These are phyloP conservation scores for Zaprionus lineosus DNA, from an alignment of 2,888 invertebrate species.

Conservation along the genomic window DNA sequence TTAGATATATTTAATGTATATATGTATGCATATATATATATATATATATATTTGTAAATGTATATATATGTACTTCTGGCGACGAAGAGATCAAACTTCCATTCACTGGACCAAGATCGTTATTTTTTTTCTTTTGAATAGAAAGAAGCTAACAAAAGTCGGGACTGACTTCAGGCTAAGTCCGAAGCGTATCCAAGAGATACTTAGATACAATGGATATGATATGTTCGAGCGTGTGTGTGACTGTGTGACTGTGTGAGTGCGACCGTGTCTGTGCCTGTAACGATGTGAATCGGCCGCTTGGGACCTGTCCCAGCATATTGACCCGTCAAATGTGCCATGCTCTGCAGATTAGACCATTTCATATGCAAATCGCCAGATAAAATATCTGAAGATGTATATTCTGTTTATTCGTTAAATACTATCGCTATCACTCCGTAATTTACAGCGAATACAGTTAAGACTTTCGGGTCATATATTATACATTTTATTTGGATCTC, in stretches of 20 bases:
- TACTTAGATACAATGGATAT: constrained; percentile 33
- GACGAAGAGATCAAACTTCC: too few relatives aligned
- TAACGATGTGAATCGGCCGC: constrained; percentile 3
- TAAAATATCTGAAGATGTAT: constrained; percentile 41
- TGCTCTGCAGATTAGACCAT: constrained; percentile 64
- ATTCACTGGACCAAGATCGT: constrained; percentile 37
- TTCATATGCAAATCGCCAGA: constrained; percentile 67
- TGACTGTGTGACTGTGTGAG: constrained; percentile 3
- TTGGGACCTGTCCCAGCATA: constrained; percentile 29
- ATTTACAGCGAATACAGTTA: constrained; percentile 72
- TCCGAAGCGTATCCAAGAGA: constrained; percentile 22
- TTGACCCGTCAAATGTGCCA: constrained; percentile 61
- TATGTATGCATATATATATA: too few relatives aligned
- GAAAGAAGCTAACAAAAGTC: constrained; percentile 23
- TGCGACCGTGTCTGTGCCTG: not conserved
- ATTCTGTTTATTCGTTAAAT: constrained; percentile 49
- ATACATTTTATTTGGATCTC: constrained; percentile 61
- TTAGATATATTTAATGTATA: too few relatives aligned
- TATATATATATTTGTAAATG: too few relatives aligned
- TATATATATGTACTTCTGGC: too few relatives aligned
- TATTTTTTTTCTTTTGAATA: constrained; percentile 28
- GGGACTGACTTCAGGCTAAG: constrained; percentile 3
- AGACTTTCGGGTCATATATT: constrained; percentile 57
- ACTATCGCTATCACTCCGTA: constrained; percentile 48
- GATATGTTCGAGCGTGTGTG: not conserved